phyloP scores from a whole-genome alignment of 2,113 vertebrate genomes.

The Actinemys pallida region DNA sequence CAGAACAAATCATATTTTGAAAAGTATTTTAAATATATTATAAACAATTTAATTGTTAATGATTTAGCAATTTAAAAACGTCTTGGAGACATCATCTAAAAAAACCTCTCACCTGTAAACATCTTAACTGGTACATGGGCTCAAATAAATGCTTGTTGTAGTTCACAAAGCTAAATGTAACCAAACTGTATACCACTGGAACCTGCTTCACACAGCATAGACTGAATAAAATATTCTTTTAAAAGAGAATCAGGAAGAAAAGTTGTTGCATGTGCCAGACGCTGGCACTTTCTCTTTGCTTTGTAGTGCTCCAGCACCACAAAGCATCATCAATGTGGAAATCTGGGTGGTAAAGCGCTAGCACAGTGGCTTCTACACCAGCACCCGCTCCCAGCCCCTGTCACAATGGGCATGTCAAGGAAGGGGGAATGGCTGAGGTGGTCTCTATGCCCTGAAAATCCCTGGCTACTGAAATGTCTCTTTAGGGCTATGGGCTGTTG shows the following conservation, averaged over 20 bases:
- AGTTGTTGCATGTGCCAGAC: not conserved
- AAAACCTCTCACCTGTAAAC: not conserved
- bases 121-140: rapidly evolving
- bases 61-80: not conserved
- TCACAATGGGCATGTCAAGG: rapidly evolving
- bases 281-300: not conserved
- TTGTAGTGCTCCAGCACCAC: not conserved
- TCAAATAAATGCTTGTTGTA: not conserved
- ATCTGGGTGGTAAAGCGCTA: not conserved
- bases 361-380: not conserved
- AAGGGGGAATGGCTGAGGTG: rapidly evolving
- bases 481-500: rapidly evolving
- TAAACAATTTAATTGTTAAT: not conserved
- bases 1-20: not conserved
- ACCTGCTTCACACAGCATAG: rapidly evolving
- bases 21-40: not conserved
- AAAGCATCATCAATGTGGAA: not conserved
- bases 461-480: not conserved
- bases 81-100: not conserved
- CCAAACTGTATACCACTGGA: not conserved
- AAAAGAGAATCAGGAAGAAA: not conserved
- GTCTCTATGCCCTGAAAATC: not conserved
- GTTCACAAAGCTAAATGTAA: not conserved
- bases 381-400: not conserved
- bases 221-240: not conserved